phyloP scores from a whole-genome alignment of 2,113 vertebrate genomes.

The Dascyllus trimaculatus region DNA sequence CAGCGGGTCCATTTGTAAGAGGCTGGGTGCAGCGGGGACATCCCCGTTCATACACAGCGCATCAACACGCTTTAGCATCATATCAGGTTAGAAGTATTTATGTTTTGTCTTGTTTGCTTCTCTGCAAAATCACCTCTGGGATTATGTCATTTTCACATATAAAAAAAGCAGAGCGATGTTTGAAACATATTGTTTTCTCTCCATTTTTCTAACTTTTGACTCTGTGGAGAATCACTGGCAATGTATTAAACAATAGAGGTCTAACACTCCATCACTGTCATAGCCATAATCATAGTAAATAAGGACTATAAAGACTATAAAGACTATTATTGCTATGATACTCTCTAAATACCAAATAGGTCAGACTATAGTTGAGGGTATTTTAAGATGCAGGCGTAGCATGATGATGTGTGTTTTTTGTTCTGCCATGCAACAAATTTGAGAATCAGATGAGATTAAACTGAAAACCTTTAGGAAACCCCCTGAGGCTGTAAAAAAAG shows the following conservation, averaged over 20 bases:
- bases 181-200: not conserved
- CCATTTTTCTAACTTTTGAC: not conserved
- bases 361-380: not conserved
- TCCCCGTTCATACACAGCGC: not conserved
- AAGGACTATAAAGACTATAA: not conserved
- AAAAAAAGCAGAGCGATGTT: not conserved
- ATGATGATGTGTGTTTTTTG: not conserved
- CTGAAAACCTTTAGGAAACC: constrained; percentile 14
- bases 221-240: not conserved
- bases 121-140: constrained; percentile 9
- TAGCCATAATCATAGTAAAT: constrained; percentile 22
- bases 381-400: not conserved
- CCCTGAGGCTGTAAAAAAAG: constrained; percentile 8
- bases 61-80: not conserved
- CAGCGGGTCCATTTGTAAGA: constrained; percentile 21
- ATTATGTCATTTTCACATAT: not conserved
- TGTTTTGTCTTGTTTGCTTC: not conserved
- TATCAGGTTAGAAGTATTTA: not conserved
- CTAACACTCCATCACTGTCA: constrained; percentile 12
- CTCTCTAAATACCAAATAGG: not conserved
- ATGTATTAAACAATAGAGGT: not conserved
- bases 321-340: constrained; percentile 10
- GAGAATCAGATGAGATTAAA: constrained; percentile 21
- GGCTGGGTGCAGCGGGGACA: not conserved
- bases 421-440: not conserved